phyloP scores from a whole-genome alignment of 2,797 vertebrate species.

The Diplodus sargus region DNA sequence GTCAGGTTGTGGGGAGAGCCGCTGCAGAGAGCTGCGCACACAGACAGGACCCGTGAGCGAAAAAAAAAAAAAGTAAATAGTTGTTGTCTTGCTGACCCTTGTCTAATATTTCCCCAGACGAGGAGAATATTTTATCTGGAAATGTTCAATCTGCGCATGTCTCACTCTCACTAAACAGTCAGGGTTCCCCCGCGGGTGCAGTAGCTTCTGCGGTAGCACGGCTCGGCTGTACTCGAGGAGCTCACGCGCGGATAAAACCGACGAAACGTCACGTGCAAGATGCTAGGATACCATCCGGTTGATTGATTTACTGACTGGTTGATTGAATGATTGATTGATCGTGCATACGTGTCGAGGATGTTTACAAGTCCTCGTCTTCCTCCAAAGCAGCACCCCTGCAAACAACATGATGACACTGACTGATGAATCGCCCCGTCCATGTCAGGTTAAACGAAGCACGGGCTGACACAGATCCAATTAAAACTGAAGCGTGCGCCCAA shows the following conservation, averaged over 20 bases:
- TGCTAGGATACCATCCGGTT: slow-evolving; percentile 47
- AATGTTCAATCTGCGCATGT: slow-evolving; percentile 51
- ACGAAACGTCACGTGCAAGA: slow-evolving; percentile 18
- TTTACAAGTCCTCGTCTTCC: slow-evolving; percentile 2
- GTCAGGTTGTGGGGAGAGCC: slow-evolving; percentile 22
- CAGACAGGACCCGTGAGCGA: slow-evolving; percentile 16
- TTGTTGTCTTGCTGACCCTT: slow-evolving; percentile 59
- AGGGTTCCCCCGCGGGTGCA: slow-evolving; percentile 43
- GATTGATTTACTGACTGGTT: slow-evolving; percentile 36
- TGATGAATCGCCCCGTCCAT: slow-evolving; percentile 38
- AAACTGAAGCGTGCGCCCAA: slow-evolving; percentile 42
- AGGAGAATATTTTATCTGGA: slow-evolving; percentile 51
- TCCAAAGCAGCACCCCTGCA: slow-evolving; percentile 38
- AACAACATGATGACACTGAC: slow-evolving; percentile 56
- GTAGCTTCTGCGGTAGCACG: slow-evolving; percentile 38
- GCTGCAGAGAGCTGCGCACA: slow-evolving; percentile 34
- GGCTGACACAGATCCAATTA: slow-evolving; percentile 60
- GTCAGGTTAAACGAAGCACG: slow-evolving; percentile 56
- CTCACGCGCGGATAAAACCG: neutral
- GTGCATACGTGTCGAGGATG: slow-evolving; percentile 15
- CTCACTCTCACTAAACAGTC: slow-evolving; percentile 45
- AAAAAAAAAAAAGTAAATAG: slow-evolving; percentile 50
- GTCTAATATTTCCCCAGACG: slow-evolving; percentile 51
- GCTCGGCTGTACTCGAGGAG: slow-evolving; percentile 7
- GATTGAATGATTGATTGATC: slow-evolving; percentile 18